A percentile compares a stretch with the other conserved stretches of the same genome.
phyloP scores from a whole-genome alignment of 2,113 vertebrate species.

The Cichladusa arquata region DNA sequence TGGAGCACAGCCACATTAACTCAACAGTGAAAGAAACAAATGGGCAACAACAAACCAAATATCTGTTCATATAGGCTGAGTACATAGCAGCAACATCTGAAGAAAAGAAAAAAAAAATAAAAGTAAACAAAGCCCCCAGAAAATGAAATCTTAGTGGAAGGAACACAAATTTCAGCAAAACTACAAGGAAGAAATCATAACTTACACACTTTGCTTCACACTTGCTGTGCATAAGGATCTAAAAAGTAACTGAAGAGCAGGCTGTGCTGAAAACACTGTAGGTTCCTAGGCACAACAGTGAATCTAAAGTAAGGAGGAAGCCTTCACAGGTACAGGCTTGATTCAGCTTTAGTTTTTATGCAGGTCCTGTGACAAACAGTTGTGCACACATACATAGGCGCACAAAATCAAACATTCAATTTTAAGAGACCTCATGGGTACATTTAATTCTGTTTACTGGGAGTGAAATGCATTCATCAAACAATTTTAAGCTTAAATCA shows the following conservation, averaged over 20 bases:
- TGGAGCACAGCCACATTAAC: not conserved
- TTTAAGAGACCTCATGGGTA: not conserved
- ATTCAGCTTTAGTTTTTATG: not conserved
- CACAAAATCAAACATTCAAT: not conserved
- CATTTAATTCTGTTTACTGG: not conserved
- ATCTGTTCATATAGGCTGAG: not conserved
- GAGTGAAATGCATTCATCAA: not conserved
- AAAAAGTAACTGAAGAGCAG: not conserved
- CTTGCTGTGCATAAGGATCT: not conserved
- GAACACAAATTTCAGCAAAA: not conserved
- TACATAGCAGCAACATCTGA: not conserved
- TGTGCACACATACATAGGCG: not conserved
- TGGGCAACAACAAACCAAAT: not conserved
- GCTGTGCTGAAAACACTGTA: not conserved
- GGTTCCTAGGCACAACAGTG: not conserved
- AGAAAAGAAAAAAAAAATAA: not conserved
- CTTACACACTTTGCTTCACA: not conserved
- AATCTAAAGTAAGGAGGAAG: not conserved
- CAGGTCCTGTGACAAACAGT: not conserved
- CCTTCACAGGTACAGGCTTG: not conserved
- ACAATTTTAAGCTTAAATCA: not conserved
- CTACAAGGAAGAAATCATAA: not conserved
- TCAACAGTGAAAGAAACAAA: not conserved
- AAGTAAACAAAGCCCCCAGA: not conserved
- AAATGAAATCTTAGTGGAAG: not conserved